Base-by-base conservation (phyloP, 2,113 vertebrate genomes). In the Plecturocebus donacophilus region DNA sequence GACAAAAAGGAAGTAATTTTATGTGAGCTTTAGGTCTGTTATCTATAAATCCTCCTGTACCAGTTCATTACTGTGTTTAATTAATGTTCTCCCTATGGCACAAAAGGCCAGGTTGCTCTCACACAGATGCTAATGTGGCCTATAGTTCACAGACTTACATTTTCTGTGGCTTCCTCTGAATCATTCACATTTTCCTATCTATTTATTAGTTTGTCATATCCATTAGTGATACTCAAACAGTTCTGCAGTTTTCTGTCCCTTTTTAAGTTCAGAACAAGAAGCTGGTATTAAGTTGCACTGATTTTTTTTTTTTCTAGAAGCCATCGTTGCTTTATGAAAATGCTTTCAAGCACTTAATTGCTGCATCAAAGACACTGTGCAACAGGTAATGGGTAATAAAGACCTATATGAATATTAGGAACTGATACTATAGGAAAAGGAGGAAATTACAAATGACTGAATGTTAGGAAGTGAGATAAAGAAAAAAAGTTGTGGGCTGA, bases 101-200 rank as follows among this genome's bases (percentile, higher is more conserved):
- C 14, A 73, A 77, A 45, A 85, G 56, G 83, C 87, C 97, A 92
- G 77, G 27, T 47, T 52, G 68, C 68, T 93, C 52, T 89, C 92
- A 91, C 11, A 90, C 85, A 91, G 77, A 95, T 11, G 25, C n/a
- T 97, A 95, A 91, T 45, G 32, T 49, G n/a, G 70, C 61, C 88
- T 61, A 54, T 0, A 1, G n/a, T n/a, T n/a, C 1, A 35, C 1
- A 25, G 11, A 83, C 7, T 45, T 54, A 80, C 1, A 83, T 54
- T 64, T 94, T 94, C 66, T 76, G n/a, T 17, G 35, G 58, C 25
- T 91, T 94, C 89, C 54, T 93, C 42, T 61, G 32, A 77, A 42
- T 92, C 56, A 35, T 49, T 89, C 32, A 75, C 19, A 35, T 83
- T 96, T 91, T 91, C 20, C 27, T 54, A 58, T 42, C 45, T 79